phyloP scores from a whole-genome alignment of 2,797 vertebrate genomes.

The Garrulus glandarius region DNA sequence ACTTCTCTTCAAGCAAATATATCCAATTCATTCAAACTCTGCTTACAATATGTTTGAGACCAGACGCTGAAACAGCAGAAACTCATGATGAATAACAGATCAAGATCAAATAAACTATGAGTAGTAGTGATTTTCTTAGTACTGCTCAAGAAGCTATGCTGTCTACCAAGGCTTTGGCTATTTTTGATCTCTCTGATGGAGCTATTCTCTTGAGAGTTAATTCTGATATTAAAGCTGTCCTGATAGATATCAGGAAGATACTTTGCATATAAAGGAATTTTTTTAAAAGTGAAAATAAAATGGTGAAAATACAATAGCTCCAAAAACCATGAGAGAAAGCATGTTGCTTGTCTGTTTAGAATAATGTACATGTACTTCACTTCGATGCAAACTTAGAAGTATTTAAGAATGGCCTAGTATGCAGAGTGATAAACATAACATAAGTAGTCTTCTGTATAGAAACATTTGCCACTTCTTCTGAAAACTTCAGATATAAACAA shows the following conservation, averaged over 20 bases:
- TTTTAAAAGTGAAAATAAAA: conserved; percentile 31
- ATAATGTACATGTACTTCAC: background rate
- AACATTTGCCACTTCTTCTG: background rate
- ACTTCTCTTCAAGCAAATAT: conserved; percentile 42
- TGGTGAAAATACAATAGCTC: background rate
- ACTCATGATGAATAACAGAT: background rate
- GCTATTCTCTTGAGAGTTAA: background rate
- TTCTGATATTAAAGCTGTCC: conserved; percentile 20
- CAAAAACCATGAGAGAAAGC: background rate
- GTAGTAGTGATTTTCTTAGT: background rate
- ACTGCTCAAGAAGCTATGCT: background rate
- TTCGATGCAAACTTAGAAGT: background rate
- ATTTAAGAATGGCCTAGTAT: background rate
- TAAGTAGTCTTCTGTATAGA: background rate
- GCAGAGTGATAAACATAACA: background rate
- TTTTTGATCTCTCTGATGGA: background rate
- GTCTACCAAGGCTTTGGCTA: background rate
- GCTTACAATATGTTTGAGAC: conserved; percentile 50
- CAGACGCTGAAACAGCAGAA: background rate
- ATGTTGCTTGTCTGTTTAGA: background rate
- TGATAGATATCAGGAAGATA: conserved; percentile 11
- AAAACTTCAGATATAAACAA: background rate
- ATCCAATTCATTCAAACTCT: conserved; percentile 23
- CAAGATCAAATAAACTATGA: background rate
- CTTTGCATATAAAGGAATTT: conserved; percentile 16